phyloP scores from a whole-genome alignment of 2,113 vertebrate genomes.

The Ahaetulla prasina region DNA sequence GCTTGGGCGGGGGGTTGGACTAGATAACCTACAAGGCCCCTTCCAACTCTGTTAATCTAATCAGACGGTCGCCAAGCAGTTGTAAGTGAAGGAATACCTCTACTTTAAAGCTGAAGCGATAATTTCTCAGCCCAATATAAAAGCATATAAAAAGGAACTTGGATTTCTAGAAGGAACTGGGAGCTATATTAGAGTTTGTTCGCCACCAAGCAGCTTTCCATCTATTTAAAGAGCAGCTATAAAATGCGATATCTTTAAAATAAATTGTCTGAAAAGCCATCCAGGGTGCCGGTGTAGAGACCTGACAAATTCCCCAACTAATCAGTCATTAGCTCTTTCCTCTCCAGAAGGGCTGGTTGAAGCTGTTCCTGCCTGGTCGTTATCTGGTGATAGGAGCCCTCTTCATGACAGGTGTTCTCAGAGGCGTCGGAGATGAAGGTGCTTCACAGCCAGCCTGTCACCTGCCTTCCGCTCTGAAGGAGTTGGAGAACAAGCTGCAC shows the following conservation, averaged over 20 bases:
- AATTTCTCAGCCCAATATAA: background rate
- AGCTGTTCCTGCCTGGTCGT: background rate
- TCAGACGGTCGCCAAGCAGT: no score
- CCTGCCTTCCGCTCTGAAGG: background rate
- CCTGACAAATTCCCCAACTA: background rate
- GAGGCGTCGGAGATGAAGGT: no score
- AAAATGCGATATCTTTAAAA: slow-evolving; percentile 10
- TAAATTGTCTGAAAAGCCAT: slow-evolving; percentile 13
- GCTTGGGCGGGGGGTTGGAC: no score
- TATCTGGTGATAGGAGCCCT: background rate
- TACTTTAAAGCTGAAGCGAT: background rate
- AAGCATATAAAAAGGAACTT: background rate
- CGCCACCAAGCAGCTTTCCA: background rate
- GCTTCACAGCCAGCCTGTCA: no score
- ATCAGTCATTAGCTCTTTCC: background rate
- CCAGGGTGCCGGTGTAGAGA: background rate
- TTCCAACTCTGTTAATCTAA: no score
- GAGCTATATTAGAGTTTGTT: background rate
- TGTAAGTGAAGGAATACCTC: background rate
- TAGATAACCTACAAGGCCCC: background rate
- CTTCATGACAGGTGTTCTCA: background rate
- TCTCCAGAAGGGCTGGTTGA: background rate
- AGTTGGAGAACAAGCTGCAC: background rate
- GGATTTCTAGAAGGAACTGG: background rate
- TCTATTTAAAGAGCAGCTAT: background rate